These are phyloP conservation scores for Cylloceria caligata DNA, from an alignment of 2,888 invertebrate genomes.

Conservation along the genomic window DNA sequence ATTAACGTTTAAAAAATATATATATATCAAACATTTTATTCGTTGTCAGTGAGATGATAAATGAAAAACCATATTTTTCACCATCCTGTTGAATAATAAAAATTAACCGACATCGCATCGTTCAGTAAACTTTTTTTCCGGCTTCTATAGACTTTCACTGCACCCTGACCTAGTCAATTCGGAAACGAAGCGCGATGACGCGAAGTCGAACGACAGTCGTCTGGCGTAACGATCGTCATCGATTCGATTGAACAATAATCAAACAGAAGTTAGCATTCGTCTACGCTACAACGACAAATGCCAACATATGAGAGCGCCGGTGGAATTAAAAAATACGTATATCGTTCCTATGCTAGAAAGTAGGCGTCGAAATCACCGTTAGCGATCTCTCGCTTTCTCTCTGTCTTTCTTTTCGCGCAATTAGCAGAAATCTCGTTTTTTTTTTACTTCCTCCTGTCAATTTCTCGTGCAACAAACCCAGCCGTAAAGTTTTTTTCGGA, in stretches of 20 bases:
- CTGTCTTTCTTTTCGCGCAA: not conserved
- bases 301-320: not conserved
- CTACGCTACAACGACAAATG: not conserved
- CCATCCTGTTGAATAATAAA: not conserved
- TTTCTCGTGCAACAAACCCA: not conserved
- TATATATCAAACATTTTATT: too few species aligned
- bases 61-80: too few species aligned
- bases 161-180: constrained; percentile 51
- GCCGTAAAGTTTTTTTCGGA: not conserved
- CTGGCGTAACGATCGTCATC: constrained; percentile 10
- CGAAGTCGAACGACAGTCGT: not conserved
- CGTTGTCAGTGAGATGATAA: too few species aligned
- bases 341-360: not conserved
- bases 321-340: not conserved
- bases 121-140: not conserved
- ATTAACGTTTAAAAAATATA: too few species aligned
- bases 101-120: not conserved
- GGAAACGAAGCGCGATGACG: constrained; percentile 10
- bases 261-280: not conserved
- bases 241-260: not conserved
- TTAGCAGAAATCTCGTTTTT: not conserved
- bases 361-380: constrained; percentile 13
- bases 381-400: constrained; percentile 1
- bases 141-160: not conserved
- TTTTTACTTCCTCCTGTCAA: not conserved